Conservation (phyloP, 2,888 invertebrate genomes). For the Rhopalosiphum nymphaeae region DNA sequence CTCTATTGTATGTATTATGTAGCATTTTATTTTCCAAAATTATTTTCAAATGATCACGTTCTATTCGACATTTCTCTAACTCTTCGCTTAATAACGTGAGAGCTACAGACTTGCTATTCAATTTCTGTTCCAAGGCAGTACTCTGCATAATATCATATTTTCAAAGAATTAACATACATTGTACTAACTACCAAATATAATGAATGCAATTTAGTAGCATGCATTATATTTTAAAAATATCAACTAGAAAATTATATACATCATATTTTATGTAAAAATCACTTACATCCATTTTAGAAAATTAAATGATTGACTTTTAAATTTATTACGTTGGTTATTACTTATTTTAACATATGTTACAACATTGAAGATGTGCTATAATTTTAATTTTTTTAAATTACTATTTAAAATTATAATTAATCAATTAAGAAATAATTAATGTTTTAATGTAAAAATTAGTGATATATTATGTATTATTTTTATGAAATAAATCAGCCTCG, state of each 20-base stretch:
- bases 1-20: constrained; percentile 56
- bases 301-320: background rate
- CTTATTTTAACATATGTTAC: constrained; percentile 43
- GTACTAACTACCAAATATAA: background rate
- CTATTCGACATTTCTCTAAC: constrained; percentile 82
- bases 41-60: constrained; percentile 84
- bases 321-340: background rate
- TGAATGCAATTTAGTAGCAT: background rate
- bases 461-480: background rate
- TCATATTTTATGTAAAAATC: background rate
- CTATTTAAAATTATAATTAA: background rate
- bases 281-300: constrained; percentile 48
- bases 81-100: constrained; percentile 83
- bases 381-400: background rate
- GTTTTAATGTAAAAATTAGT: background rate
- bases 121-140: constrained; percentile 78
- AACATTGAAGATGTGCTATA: background rate
- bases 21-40: constrained; percentile 75
- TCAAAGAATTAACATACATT: background rate
- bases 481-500: background rate
- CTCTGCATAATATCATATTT: constrained; percentile 71
- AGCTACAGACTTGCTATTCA: constrained; percentile 87
- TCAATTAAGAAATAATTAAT: background rate
- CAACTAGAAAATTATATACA: background rate
- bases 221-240: background rate